These are phyloP conservation scores for Takifugu ocellatus DNA, from an alignment of 2,797 vertebrate genomes.

Conservation along the genomic window DNA sequence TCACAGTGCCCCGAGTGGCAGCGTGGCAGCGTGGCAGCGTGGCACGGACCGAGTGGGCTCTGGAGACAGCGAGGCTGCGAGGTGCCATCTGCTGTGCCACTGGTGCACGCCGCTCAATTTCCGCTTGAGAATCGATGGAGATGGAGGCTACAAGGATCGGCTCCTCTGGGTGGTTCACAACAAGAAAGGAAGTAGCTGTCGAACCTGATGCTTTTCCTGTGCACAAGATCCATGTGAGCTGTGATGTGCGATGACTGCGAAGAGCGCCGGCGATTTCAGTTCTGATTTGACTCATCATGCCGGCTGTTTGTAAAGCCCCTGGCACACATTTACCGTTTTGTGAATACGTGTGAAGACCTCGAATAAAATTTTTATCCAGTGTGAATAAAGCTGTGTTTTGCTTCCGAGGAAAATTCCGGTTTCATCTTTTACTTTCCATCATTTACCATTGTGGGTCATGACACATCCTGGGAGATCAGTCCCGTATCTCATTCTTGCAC, in stretches of 20 bases:
- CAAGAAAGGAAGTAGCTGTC: slow-evolving; percentile 14
- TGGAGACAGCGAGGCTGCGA: slow-evolving; percentile 32
- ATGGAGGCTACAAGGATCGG: slow-evolving; percentile 3
- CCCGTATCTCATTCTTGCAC: neutral
- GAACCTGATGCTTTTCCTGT: slow-evolving; percentile 1
- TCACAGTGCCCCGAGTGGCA: slow-evolving; percentile 47
- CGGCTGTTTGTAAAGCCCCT: slow-evolving; percentile 25
- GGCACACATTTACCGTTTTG: slow-evolving; percentile 34
- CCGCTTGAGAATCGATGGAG: slow-evolving; percentile 20
- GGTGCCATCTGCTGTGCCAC: slow-evolving; percentile 56
- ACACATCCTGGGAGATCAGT: neutral
- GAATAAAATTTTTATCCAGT: slow-evolving; percentile 30
- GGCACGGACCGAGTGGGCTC: slow-evolving; percentile 53
- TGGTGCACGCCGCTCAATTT: slow-evolving; percentile 14
- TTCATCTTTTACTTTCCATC: slow-evolving; percentile 18
- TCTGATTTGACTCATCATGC: slow-evolving; percentile 26
- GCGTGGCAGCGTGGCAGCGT: slow-evolving; percentile 45
- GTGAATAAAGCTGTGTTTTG: slow-evolving; percentile 4
- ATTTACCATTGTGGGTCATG: neutral
- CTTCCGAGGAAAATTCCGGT: slow-evolving; percentile 1
- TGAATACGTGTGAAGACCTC: slow-evolving; percentile 19
- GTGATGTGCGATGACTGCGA: slow-evolving; percentile 47
- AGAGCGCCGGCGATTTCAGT: slow-evolving; percentile 20
- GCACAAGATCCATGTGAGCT: slow-evolving; percentile 32
- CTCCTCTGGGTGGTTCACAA: slow-evolving; percentile 1